Evolutionary conservation across 2,888 invertebrate species (phyloP), one percentile per base, ranked within the genome.

Genomic region (Ennomos erosarius): DNA sequence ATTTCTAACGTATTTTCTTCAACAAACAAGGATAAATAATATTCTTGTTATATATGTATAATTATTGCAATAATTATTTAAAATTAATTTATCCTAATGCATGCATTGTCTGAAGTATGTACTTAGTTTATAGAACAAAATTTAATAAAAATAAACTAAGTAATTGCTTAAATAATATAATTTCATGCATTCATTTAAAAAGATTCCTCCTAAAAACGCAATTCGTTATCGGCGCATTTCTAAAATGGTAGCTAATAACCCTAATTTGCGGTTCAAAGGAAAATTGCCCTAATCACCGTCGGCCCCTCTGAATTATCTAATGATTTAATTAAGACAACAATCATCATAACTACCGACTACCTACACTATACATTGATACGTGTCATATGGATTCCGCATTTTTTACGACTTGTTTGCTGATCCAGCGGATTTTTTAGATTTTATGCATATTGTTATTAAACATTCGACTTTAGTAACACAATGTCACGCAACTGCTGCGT

Each of bases 291-390:
- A 71, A 71, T 74, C 55, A 54, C 47, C 62, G 70, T 68, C 73
- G 64, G 64, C 64, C 47, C 65, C 49, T 71, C 74, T 75, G 53
- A 73, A 71, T 73, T 71, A 73, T 67, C 66, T 72, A 74, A 74
- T 71, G 64, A 66, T 70, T 67, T 47, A 43, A 54, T 58, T 51
- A 57, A 16, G 43, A 35, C 43, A 39, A 46, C 45, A 60, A 49
- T 34, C 54, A 51, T 58, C 64, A 63, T 9, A 67, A 47, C 50
- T 45, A 49, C 12, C 11, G 55, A 42, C 35, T 1, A 39, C 36
- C 9, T 9, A 36, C 37, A 46, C 1, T 6, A 26, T 26, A 26
- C 26, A 26, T 34, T 26, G 45, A 43, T 65, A 70, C 70, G 68
- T 70, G 70, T 65, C 68, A 45, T 49, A 46, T 37, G 34, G 46